Base-by-base conservation (phyloP, 1,140 invertebrate species). In the Arion vulgaris region DNA sequence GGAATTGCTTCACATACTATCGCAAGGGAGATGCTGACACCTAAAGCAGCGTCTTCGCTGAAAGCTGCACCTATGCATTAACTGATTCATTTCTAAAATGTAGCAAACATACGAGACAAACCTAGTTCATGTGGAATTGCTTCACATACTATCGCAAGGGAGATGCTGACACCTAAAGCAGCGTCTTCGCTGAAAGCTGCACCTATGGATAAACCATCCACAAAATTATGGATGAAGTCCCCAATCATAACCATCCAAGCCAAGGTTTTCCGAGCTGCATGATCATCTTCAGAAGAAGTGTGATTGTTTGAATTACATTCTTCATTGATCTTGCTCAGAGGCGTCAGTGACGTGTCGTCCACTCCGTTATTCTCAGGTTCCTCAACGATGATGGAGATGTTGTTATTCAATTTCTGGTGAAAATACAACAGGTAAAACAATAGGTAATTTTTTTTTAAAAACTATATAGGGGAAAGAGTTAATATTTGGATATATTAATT, bases 231-330 rank as follows among this genome's bases (percentile, higher is more conserved):
- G 32, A 99, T 92, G 0, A 96, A 97, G 92, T 99, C 97, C 0
- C 97, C 97, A 94, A 97, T 96, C 62, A 99, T 95, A 51, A 99
- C 96, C 96, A 98, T 98, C 96, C 96, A 98, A 17, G 96, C 97
- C 0, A 98, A 96, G 15, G 96, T 96, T 0, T 86, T 77, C 28
- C 91, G 76, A 0, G 68, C 28, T 51, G 0, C 57, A 28, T 39
- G 49, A 36, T 69, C 66, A 19, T 49, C 19, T 11, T 38, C 34
- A 13, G 62, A 49, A 45, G 41, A 45, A n/a, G 79, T 62, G 49
- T 84, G 76, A 49, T 45, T 77, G 32, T 69, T 66, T 1, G 69
- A 66, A 49, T 84, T 39, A 15, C 39, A 34, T 17, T 51, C 66
- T 38, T 39, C 57, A 5, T 36, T 75, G 57, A n/a, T 66, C 9